Evolutionary conservation across 2,113 vertebrate species (phyloP), one percentile per base, ranked within the genome.

Genomic region (Pholis gunnellus): DNA sequence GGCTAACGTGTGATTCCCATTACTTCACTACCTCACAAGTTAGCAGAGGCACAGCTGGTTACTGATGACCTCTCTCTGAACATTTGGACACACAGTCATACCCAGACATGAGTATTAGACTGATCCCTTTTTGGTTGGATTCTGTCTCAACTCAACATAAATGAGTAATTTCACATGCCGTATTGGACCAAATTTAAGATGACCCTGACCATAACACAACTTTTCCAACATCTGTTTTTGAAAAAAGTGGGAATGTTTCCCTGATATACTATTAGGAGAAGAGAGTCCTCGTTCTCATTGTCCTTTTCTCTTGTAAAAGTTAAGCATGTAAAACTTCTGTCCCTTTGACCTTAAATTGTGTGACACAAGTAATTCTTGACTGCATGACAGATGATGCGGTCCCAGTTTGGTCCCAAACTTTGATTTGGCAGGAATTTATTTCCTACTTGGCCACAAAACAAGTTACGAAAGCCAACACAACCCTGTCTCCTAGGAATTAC

Each of bases 31-130:
- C 83, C 67, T 83, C 86, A 69, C 54, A 69, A 42, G 72, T 13
- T 76, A 84, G 86, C 87, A 85, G 84, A 90, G 74, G 71, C 78
- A 77, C 91, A 88, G 89, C 82, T 86, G 88, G 71, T 78, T 11
- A 52, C 57, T 64, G 75, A 86, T 77, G 81, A 83, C 82, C 72
- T 70, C 25, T 63, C 61, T 70, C 34, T 1, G 57, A 83, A 91
- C 88, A 84, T 86, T 63, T 78, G 57, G 54, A 63, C 72, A 82
- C 48, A 75, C 63, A 86, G 66, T 69, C 75, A 75, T 72, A 75
- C 34, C 46, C 75, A 86, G 50, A 81, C 50, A 29, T 25, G 14
- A 25, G 27, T 22, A 64, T 44, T 17, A 67, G 59, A 52, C 14
- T 50, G 25, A 73, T 61, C 52, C 31, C 38, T 31, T 17, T 46